Percentiles rank a stretch among this genome's conserved stretches.
phyloP scores from a whole-genome alignment of 2,113 vertebrate species.

The Solea senegalensis region DNA sequence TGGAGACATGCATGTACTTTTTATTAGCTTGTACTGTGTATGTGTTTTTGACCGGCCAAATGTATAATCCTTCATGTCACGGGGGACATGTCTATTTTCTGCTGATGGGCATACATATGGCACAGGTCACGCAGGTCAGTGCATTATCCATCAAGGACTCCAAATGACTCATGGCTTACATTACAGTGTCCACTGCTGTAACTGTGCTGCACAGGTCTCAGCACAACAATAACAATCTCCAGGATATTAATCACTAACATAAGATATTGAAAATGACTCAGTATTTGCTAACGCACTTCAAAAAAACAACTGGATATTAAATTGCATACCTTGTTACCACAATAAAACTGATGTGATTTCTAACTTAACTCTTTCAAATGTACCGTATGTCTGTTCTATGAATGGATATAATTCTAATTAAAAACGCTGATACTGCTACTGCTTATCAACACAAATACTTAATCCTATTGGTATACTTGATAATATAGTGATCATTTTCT shows the following conservation, averaged over 20 bases:
- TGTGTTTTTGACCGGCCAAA: slow-evolving; percentile 13
- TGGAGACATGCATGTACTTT: slow-evolving; percentile 1
- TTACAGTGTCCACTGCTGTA: neutral
- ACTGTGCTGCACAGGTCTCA: neutral
- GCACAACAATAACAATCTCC: neutral
- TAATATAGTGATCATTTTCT: too few relatives aligned
- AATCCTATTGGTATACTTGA: too few relatives aligned
- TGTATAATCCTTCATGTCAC: slow-evolving; percentile 8
- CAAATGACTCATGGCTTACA: neutral
- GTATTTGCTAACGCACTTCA: neutral
- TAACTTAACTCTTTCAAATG: neutral
- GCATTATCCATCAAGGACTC: slow-evolving; percentile 25
- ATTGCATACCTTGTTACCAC: neutral
- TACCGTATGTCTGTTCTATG: too few relatives aligned
- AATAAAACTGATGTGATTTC: slow-evolving; percentile 5
- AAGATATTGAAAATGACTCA: neutral
- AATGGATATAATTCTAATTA: too few relatives aligned
- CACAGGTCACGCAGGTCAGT: slow-evolving; percentile 44
- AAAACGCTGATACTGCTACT: too few relatives aligned
- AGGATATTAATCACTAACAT: slow-evolving; percentile 7
- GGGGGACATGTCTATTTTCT: slow-evolving; percentile 13
- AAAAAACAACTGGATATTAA: too few relatives aligned
- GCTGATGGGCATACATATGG: slow-evolving; percentile 25
- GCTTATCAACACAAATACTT: too few relatives aligned
- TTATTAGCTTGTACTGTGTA: neutral